These are phyloP conservation scores for Daubentonia madagascariensis DNA, from an alignment of 2,113 vertebrate species.

Conservation along the genomic window DNA sequence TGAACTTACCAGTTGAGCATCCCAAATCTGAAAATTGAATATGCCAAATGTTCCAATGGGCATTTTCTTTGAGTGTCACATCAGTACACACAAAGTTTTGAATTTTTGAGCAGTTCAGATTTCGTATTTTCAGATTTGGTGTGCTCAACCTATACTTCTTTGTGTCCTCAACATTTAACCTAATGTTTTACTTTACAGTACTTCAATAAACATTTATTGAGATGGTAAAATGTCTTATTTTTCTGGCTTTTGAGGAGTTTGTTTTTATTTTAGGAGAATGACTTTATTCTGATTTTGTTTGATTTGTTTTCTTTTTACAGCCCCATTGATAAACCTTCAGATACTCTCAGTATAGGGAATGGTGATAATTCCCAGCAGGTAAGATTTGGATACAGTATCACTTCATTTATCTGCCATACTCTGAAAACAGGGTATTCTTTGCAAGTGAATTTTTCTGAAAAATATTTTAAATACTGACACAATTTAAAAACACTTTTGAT, in stretches of 20 bases:
- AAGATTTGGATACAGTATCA: constrained; percentile 50
- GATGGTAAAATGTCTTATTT: not conserved
- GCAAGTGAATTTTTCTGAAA: constrained; percentile 38
- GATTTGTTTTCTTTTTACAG: constrained; percentile 84
- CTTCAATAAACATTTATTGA: constrained; percentile 2
- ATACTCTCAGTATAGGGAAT: constrained; percentile 95
- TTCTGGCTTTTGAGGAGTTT: not conserved
- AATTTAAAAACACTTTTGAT: constrained; percentile 10
- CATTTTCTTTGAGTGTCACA: not conserved
- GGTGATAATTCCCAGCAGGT: constrained; percentile 97
- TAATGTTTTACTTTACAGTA: not conserved
- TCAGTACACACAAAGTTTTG: not conserved
- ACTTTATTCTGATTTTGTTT: constrained; percentile 62
- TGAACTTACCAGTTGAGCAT: not conserved
- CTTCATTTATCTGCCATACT: not conserved
- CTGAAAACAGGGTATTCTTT: not conserved
- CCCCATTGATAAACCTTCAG: constrained; percentile 96
- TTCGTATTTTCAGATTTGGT: not conserved
- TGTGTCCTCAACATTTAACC: not conserved
- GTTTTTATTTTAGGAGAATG: not conserved
- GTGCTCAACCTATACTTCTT: not conserved
- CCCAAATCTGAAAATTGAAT: not conserved
- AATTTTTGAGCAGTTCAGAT: not conserved
- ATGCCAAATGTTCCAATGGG: not conserved
- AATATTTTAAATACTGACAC: constrained; percentile 22